phyloP scores from a whole-genome alignment of 2,888 invertebrate genomes.

The Hymenopus coronatus region DNA sequence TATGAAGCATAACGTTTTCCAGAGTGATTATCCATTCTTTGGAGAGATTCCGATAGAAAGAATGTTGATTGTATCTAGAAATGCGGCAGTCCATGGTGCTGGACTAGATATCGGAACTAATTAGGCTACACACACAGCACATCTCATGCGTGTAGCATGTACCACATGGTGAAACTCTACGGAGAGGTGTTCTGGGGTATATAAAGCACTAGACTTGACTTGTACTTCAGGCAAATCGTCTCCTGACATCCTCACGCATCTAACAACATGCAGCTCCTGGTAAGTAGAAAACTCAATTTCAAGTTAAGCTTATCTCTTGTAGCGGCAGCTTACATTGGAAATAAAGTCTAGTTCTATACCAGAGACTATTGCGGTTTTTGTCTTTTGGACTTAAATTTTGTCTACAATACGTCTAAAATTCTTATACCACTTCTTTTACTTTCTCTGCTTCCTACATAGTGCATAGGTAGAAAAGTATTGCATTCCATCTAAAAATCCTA shows the following conservation, averaged over 20 bases:
- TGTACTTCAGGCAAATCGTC: not conserved
- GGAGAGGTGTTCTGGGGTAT: not conserved
- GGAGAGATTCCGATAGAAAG: not conserved
- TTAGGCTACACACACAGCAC: not conserved
- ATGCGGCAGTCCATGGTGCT: not conserved
- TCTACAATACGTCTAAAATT: too few species aligned
- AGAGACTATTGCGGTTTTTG: too few species aligned
- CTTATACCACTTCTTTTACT: too few species aligned
- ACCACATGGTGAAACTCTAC: not conserved
- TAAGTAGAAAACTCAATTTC: not conserved
- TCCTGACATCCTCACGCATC: not conserved
- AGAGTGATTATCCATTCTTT: not conserved
- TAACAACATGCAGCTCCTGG: not conserved
- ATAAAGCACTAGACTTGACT: not conserved
- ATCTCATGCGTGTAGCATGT: not conserved
- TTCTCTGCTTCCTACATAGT: too few species aligned
- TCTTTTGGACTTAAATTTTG: too few species aligned
- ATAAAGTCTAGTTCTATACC: too few species aligned
- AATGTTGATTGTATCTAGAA: not conserved
- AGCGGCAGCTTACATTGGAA: not conserved
- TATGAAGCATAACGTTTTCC: not conserved
- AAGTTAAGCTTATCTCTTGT: not conserved
- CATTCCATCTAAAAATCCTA: too few species aligned
- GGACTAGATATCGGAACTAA: not conserved
- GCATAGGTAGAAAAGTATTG: too few species aligned